Conservation (phyloP, 2,888 invertebrate genomes). For the Hedya salicella region DNA sequence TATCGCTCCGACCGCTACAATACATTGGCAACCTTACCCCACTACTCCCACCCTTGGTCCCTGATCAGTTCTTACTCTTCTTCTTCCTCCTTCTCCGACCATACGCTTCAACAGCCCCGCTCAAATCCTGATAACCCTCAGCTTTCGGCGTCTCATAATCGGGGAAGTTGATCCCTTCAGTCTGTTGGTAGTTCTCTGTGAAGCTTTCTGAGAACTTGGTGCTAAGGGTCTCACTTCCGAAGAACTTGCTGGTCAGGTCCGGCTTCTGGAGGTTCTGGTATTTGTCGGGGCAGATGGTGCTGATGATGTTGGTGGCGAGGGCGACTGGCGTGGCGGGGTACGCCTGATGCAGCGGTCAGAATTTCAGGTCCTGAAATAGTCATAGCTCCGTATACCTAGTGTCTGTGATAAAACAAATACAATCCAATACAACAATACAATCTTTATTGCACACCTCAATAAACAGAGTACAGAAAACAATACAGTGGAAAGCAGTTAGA, state of each 20-base stretch:
- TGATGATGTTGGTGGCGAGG: constrained; percentile 75
- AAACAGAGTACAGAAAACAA: no score
- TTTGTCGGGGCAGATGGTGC: constrained; percentile 75
- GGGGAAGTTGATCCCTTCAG: constrained; percentile 69
- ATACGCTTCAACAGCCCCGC: constrained; percentile 66
- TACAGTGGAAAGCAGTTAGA: no score
- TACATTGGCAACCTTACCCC: no score
- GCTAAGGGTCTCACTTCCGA: constrained; percentile 73
- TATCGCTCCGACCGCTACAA: no score
- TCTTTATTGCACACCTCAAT: no score
- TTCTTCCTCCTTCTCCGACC: constrained; percentile 64
- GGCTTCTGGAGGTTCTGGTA: constrained; percentile 70
- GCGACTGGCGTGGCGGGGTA: constrained; percentile 72
- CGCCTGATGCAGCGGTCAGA: constrained; percentile 84
- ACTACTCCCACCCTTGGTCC: no score
- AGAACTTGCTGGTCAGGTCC: constrained; percentile 67
- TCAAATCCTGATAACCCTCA: constrained; percentile 76
- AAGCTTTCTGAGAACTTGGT: constrained; percentile 71
- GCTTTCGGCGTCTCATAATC: constrained; percentile 64
- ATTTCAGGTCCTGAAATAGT: constrained; percentile 82
- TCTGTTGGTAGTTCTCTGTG: constrained; percentile 72
- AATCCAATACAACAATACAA: no score
- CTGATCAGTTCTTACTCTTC: constrained; percentile 52
- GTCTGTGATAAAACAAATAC: no score
- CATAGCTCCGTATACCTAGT: no score